These are phyloP conservation scores for Empis livida DNA, from an alignment of 2,888 invertebrate genomes.

Conservation along the genomic window DNA sequence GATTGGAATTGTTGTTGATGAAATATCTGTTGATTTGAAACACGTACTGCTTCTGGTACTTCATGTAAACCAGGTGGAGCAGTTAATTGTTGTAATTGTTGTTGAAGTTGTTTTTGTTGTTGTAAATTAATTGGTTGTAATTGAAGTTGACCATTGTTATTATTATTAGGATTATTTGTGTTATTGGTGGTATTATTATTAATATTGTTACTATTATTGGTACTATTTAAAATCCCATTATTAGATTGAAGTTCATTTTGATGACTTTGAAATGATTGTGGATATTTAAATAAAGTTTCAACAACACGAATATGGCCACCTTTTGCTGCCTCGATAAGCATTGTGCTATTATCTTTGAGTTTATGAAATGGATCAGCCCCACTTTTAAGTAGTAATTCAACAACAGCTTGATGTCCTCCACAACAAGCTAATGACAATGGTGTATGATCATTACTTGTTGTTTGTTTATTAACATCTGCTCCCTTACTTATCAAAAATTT, in stretches of 20 bases:
- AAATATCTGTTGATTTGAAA: slow-evolving; percentile 39
- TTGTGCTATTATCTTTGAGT: slow-evolving; percentile 95
- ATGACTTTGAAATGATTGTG: slow-evolving; percentile 60
- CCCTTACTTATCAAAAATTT: slow-evolving; percentile 85
- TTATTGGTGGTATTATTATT: slow-evolving; percentile 3
- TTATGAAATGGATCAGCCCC: slow-evolving; percentile 94
- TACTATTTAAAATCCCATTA: slow-evolving; percentile 1
- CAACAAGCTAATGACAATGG: slow-evolving; percentile 93
- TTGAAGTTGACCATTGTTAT: slow-evolving; percentile 28
- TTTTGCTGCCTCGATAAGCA: slow-evolving; percentile 96
- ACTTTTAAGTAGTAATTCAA: slow-evolving; percentile 79
- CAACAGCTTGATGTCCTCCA: slow-evolving; percentile 88
- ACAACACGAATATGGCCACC: slow-evolving; percentile 95
- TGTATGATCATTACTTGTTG: slow-evolving; percentile 93
- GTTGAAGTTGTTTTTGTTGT: slow-evolving; percentile 36
- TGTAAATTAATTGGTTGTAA: slow-evolving; percentile 24
- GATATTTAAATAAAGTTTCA: slow-evolving; percentile 86
- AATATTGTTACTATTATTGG: slow-evolving; percentile 8
- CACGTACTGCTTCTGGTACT: slow-evolving; percentile 45
- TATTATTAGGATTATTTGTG: slow-evolving; percentile 16
- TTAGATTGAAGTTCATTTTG: slow-evolving; percentile 32
- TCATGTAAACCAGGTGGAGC: slow-evolving; percentile 42
- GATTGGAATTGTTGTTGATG: slow-evolving; percentile 30
- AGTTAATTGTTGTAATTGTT: slow-evolving; percentile 33
- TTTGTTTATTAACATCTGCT: slow-evolving; percentile 76